phyloP scores from a whole-genome alignment of 2,888 invertebrate species.

The Corbicula japonica region DNA sequence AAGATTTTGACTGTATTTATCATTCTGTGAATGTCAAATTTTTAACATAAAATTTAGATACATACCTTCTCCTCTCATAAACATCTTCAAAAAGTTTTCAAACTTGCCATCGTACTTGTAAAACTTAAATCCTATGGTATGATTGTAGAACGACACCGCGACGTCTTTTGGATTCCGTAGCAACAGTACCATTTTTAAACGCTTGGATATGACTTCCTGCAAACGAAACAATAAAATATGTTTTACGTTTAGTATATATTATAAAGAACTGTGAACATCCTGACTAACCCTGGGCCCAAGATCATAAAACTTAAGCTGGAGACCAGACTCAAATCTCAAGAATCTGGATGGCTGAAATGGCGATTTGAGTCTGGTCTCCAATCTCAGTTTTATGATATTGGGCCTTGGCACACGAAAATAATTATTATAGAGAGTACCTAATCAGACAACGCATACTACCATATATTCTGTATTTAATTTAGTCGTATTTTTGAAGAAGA shows the following conservation, averaged over 20 bases:
- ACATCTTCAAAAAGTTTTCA: slow-evolving; percentile 49
- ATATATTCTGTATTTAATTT: background rate
- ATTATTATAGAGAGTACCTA: too few species aligned
- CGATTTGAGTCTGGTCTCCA: too few species aligned
- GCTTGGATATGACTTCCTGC: slow-evolving; percentile 12
- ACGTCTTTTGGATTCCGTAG: slow-evolving; percentile 52
- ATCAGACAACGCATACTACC: background rate
- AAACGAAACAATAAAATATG: background rate
- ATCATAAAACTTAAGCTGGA: background rate
- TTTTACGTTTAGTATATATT: background rate
- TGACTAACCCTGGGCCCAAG: background rate
- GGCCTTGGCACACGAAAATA: too few species aligned
- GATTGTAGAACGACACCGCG: slow-evolving; percentile 47
- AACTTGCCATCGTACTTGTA: slow-evolving; percentile 56
- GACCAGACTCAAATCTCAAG: background rate
- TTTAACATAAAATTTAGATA: background rate
- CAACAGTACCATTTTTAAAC: slow-evolving; percentile 25
- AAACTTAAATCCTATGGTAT: slow-evolving; percentile 28
- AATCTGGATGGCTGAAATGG: too few species aligned
- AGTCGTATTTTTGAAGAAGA: background rate
- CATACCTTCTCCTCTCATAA: slow-evolving; percentile 46
- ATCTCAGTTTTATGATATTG: too few species aligned
- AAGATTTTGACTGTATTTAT: background rate
- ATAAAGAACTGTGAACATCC: background rate
- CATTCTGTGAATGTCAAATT: background rate